Evolutionary conservation across 2,888 invertebrate genomes (phyloP).

Genomic region (Labia minor): DNA sequence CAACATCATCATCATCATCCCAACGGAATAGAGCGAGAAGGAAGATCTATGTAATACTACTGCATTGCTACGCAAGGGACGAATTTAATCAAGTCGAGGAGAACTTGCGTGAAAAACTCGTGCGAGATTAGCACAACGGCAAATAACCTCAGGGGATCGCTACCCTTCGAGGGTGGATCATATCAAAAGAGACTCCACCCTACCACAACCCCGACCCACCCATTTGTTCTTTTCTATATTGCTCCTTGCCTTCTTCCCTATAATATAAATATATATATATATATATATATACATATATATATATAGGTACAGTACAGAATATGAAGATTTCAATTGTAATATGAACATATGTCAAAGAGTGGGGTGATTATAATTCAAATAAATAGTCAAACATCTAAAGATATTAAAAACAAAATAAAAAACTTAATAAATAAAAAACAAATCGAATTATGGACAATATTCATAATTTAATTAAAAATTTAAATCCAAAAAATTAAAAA

Average conservation of each 20-base stretch:
- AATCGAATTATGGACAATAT: too few species aligned
- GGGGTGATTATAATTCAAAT: neutral
- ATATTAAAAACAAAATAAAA: too few species aligned
- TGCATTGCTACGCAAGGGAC: constrained; percentile 13
- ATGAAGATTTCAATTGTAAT: neutral
- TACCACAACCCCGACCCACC: neutral
- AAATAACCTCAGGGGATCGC: constrained; percentile 1
- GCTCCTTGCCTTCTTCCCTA: neutral
- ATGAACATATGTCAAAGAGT: neutral
- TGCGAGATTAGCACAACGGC: constrained; percentile 1
- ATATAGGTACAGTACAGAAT: neutral
- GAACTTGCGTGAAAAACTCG: constrained; percentile 8
- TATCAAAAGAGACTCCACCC: constrained; percentile 2
- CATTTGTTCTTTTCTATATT: constrained; percentile 13
- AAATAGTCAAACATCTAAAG: too few species aligned
- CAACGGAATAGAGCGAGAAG: neutral
- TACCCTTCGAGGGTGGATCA: constrained; percentile 13
- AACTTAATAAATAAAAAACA: too few species aligned
- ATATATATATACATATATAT: too few species aligned
- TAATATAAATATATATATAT: neutral
- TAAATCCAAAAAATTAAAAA: too few species aligned
- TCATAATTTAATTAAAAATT: too few species aligned
- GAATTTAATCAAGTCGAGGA: neutral
- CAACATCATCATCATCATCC: constrained; percentile 5
- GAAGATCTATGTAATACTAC: neutral